Evolutionary conservation across 2,888 invertebrate species (phyloP), one percentile per base, ranked within the genome.

Genomic region (Hyles lineata): DNA sequence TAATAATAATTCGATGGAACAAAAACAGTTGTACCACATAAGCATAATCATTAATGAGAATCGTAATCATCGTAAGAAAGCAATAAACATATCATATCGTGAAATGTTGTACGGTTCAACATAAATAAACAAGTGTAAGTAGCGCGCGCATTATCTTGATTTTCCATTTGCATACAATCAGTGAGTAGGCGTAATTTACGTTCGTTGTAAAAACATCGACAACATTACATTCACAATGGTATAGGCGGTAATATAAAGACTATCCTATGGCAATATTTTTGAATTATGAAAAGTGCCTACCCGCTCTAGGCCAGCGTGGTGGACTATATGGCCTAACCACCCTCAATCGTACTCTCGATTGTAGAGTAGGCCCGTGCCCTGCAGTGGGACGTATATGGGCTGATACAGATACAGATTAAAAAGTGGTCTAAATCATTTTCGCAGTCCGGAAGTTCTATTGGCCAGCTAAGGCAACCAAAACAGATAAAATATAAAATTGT

Each of bases 81-180:
- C 32, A 62, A 67, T 43, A 67, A 43, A 43, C 63, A 59, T 55
- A 55, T 71, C 32, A 8, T 60, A 67, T 35, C 62, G 32, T 67
- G 67, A 50, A 23, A 50, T 50, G 23, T 63, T 29, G 21, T 9
- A 25, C 73, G 60, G 71, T 71, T 23, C 59, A 73, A 72, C 63
- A 52, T 55, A 23, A 70, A 32, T 70, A 55, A 70, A 32, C 58
- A 70, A 29, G 55, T 58, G 52, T 58, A 58, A 52, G 50, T 52
- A 19, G 69, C 72, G 61, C 61, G 32, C 23, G 60, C 23, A 11
- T 29, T 50, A 67, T 67, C 60, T 69, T n/a, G 52, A 35, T n/a
- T 17, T 19, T n/a, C 8, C 25, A n/a, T 59, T 25, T 61, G 67
- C 67, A 67, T 67, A 67, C 67, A 67, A 67, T 67, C 67, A 67